These are phyloP conservation scores for Vollenhovia emeryi DNA, from an alignment of 1,140 invertebrate genomes.

Conservation along the genomic window DNA sequence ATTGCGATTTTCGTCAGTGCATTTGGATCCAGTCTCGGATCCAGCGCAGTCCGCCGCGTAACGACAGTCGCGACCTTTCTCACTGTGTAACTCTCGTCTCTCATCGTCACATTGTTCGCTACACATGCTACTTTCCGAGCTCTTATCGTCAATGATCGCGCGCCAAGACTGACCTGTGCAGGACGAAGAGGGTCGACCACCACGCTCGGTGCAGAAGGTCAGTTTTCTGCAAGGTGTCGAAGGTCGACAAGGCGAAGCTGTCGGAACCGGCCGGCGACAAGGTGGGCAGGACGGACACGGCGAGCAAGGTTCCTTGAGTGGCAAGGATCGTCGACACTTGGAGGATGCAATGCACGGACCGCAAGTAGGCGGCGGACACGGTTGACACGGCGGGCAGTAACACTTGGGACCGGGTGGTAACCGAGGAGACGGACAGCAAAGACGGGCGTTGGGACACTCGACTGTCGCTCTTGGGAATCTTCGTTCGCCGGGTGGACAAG, in stretches of 20 bases:
- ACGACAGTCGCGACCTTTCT: neutral
- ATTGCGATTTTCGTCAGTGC: neutral
- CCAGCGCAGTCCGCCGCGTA: neutral
- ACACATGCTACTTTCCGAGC: neutral
- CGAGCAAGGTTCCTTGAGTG: neutral
- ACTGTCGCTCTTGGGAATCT: conserved; percentile 68
- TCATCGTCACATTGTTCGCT: neutral
- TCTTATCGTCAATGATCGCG: neutral
- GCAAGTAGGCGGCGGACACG: conserved; percentile 61
- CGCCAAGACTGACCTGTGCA: conserved; percentile 65
- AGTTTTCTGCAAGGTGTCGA: conserved; percentile 50
- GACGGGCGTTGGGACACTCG: conserved; percentile 66
- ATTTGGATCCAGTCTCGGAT: neutral
- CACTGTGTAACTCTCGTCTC: neutral
- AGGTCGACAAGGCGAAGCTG: conserved; percentile 5
- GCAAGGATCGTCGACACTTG: conserved; percentile 41
- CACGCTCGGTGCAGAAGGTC: neutral
- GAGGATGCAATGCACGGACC: conserved; percentile 57
- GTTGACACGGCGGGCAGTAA: conserved; percentile 45
- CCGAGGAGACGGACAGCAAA: conserved; percentile 60
- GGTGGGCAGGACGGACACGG: conserved; percentile 21
- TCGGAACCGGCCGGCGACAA: conserved; percentile 54
- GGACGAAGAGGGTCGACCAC: neutral
- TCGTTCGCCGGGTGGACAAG: conserved; percentile 75
- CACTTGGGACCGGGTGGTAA: conserved; percentile 51